phyloP scores from a whole-genome alignment of 37 sponge, comb jelly and placozoan species.

The Cliona cf. orientalis region DNA sequence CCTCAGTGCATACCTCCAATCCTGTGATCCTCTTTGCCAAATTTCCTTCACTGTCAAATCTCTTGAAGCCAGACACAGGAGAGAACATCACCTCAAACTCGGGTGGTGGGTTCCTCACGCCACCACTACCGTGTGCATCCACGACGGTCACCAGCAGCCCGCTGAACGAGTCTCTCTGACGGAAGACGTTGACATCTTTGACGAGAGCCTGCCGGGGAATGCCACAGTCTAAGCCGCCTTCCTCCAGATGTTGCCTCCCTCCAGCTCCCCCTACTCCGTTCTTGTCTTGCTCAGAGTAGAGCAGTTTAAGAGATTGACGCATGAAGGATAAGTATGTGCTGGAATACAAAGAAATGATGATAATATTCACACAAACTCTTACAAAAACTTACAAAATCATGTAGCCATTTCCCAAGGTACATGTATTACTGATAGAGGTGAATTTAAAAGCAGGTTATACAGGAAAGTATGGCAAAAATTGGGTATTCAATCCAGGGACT shows the following conservation, averaged over 20 bases:
- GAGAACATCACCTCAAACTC: slow-evolving; percentile 59
- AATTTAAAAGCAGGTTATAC: too few relatives aligned
- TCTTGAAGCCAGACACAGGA: slow-evolving; percentile 20
- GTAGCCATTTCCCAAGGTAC: too few relatives aligned
- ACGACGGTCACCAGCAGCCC: slow-evolving; percentile 73
- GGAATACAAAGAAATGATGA: too few relatives aligned
- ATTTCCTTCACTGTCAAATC: background rate
- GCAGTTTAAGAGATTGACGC: slow-evolving; percentile 21
- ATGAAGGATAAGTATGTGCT: slow-evolving; percentile 63
- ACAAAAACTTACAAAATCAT: too few relatives aligned
- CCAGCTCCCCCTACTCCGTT: background rate
- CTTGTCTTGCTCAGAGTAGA: slow-evolving; percentile 4
- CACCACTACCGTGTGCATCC: slow-evolving; percentile 28
- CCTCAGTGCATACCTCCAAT: slow-evolving; percentile 48
- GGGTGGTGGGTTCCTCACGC: background rate
- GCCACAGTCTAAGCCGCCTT: slow-evolving; percentile 2
- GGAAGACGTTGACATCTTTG: slow-evolving; percentile 62
- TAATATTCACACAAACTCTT: too few relatives aligned
- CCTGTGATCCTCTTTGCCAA: slow-evolving; percentile 28
- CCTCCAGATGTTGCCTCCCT: background rate
- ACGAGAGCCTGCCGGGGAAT: slow-evolving; percentile 36
- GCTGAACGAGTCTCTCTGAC: slow-evolving; percentile 43
- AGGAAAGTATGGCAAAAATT: too few relatives aligned
- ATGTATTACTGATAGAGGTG: too few relatives aligned
- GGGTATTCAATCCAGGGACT: too few relatives aligned